Conservation (phyloP, 1,140 invertebrate genomes). For the Sinonovacula constricta region DNA sequence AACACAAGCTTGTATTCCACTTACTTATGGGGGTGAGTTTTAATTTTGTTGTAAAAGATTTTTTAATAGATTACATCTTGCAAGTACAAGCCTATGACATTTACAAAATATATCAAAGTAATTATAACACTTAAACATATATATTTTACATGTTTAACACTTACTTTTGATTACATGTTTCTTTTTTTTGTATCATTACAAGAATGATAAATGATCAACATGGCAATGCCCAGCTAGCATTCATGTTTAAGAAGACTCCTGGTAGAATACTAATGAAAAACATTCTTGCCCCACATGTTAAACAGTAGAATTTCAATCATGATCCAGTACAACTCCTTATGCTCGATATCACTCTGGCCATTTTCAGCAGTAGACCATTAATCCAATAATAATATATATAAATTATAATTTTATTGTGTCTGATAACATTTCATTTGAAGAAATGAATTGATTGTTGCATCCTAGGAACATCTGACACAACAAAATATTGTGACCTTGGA, state of each 20-base stretch:
- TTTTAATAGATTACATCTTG: neutral
- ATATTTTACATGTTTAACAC: neutral
- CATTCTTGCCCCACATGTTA: neutral
- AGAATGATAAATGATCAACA: neutral
- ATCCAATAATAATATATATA: neutral
- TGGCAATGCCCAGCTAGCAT: no score
- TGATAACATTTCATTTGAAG: neutral
- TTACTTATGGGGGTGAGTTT: slow-evolving; percentile 68
- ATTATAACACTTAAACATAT: no score
- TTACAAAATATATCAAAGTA: no score
- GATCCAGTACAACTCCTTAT: neutral
- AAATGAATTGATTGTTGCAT: slow-evolving; percentile 15
- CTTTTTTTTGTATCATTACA: neutral
- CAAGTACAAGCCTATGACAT: neutral
- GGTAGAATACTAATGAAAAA: neutral
- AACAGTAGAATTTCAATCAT: neutral
- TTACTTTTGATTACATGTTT: neutral
- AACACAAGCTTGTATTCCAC: slow-evolving; percentile 59
- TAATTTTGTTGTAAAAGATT: neutral
- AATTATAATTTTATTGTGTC: neutral
- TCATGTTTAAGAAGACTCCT: no score
- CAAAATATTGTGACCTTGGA: slow-evolving; percentile 64
- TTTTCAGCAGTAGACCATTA: neutral
- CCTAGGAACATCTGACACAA: slow-evolving; percentile 61
- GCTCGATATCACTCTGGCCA: neutral